These are phyloP conservation scores for Amblyornis subalaris DNA, from an alignment of 2,113 vertebrate species.

Conservation along the genomic window DNA sequence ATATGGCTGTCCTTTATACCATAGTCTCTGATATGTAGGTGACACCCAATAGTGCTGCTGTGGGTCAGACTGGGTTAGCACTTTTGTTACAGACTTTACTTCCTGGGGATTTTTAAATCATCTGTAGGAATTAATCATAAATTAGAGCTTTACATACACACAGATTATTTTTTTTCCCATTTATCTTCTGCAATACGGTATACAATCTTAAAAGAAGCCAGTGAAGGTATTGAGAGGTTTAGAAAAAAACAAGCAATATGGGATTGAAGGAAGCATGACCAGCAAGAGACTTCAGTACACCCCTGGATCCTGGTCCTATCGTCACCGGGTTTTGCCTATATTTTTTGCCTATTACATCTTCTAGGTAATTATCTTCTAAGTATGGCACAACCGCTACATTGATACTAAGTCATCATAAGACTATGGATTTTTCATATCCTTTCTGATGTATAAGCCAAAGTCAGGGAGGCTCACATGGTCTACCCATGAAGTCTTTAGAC, in stretches of 20 bases:
- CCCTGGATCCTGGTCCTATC: not conserved
- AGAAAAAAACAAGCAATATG: rapidly evolving
- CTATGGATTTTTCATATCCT: rapidly evolving
- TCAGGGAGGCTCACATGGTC: not conserved
- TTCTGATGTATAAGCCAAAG: not conserved
- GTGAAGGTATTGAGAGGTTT: not conserved
- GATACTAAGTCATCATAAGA: not conserved
- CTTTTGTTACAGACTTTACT: not conserved
- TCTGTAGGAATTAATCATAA: not conserved
- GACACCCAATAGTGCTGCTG: constrained; percentile 6
- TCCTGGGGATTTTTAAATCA: constrained; percentile 1
- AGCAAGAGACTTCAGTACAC: not conserved
- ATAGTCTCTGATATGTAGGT: not conserved
- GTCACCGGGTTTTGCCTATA: not conserved
- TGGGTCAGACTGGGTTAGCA: constrained; percentile 50
- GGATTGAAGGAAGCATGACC: not conserved
- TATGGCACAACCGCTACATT: not conserved
- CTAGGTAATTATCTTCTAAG: not conserved
- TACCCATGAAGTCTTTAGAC: not conserved
- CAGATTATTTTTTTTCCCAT: not conserved
- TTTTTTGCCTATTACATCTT: not conserved
- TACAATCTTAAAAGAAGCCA: not conserved
- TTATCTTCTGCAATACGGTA: not conserved
- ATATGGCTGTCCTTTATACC: constrained; percentile 50
- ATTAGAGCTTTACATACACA: not conserved